Evolutionary conservation across 2,797 vertebrate genomes (phyloP), one percentile per base, ranked within the genome.

Genomic region (Rhynchotus rufescens): DNA sequence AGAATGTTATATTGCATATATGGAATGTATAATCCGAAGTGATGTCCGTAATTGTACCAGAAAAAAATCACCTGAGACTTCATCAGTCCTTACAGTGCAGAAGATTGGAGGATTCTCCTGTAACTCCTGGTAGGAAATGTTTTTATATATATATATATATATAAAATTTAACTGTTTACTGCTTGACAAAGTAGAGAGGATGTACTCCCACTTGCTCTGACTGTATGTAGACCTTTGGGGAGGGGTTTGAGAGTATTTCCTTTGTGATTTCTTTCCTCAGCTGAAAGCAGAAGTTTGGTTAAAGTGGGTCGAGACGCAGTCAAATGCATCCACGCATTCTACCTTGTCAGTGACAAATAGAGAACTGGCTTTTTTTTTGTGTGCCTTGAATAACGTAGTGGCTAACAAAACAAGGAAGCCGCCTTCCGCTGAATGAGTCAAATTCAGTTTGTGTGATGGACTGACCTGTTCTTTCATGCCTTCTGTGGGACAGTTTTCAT

Each of bases 341-440:
- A 30, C 66, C 10, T 88, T 78, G 30, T 80, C 49, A 54, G 65
- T 42, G 61, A 71, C 67, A 69, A 9, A 34, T 34, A 26, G 38
- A 89, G 74, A 76, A 47, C 67, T 0, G 0, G 2, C 12, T 15
- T 61, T n/a, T 75, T 15, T 67, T 30, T 75, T 92, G 60, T 90
- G 61, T 80, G 79, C 49, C 77, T 59, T 94, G 79, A 82, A 38
- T 74, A 80, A 61, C 32, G 4, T 8, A 67, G 17, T n/a, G 26
- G 68, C 84, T 84, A 80, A 77, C 15, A 68, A 74, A 94, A 95
- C 75, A 84, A 90, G 92, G 94, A 95, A 94, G 59, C 86, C 88
- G 62, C 62, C 7, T 0, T 84, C 76, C 36, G 36, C 44, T 59
- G 40, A 16, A 32, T 82, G 90, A 88, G 75, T 94, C 94, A 94